Conservation (phyloP, 2,797 vertebrate genomes). For the Eidolon dupreanum region DNA sequence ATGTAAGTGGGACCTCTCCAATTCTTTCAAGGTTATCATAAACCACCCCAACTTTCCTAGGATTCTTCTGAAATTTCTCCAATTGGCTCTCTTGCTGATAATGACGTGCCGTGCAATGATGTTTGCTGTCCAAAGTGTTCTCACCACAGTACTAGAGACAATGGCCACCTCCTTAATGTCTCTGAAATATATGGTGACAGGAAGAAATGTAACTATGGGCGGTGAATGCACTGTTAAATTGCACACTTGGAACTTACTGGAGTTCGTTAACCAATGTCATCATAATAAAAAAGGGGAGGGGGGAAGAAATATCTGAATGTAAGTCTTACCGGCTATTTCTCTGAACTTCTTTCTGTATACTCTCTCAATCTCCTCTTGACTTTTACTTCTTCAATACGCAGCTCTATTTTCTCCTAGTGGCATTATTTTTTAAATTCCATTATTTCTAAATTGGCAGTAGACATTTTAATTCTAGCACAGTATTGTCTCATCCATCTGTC, state of each 20-base stretch:
- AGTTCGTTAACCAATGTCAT: no score
- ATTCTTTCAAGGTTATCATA: not conserved
- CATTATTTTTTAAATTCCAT: not conserved
- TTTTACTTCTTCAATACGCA: not conserved
- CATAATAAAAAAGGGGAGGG: no score
- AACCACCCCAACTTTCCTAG: not conserved
- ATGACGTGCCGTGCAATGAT: not conserved
- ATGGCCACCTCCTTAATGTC: not conserved
- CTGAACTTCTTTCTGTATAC: not conserved
- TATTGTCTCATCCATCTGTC: not conserved
- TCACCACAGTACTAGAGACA: not conserved
- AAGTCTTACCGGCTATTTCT: not conserved
- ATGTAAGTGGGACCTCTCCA: not conserved
- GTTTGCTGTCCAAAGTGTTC: not conserved
- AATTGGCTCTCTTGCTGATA: not conserved
- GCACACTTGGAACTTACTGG: no score
- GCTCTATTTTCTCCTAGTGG: not conserved
- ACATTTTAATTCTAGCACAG: not conserved
- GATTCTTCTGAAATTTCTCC: not conserved
- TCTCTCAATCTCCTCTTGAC: not conserved
- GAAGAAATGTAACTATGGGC: no score
- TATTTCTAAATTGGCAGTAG: not conserved
- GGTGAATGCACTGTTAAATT: no score
- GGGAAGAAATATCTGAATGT: not conserved
- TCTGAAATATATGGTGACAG: not conserved